Evolutionary conservation across 2,113 vertebrate genomes (phyloP).

Genomic region (Casuarius casuarius): DNA sequence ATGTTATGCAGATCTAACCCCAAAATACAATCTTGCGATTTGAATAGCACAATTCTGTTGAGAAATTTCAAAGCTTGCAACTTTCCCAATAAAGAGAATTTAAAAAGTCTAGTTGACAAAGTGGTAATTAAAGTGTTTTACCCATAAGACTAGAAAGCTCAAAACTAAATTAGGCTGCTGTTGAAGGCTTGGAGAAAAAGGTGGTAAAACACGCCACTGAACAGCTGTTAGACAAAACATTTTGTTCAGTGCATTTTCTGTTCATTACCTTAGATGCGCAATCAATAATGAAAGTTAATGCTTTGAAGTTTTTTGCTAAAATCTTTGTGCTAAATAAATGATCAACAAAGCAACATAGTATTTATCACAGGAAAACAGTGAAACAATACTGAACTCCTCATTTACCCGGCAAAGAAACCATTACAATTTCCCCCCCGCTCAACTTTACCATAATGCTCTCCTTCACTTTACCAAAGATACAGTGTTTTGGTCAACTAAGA

Average conservation of each 20-base stretch:
- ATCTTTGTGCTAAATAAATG: conserved; percentile 78
- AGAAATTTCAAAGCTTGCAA: conserved; percentile 74
- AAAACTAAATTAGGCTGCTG: conserved; percentile 77
- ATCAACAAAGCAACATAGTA: conserved; percentile 77
- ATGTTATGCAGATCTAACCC: conserved; percentile 65
- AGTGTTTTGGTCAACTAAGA: neutral
- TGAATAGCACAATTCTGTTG: conserved; percentile 62
- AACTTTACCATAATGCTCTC: conserved; percentile 1
- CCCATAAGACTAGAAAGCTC: conserved; percentile 73
- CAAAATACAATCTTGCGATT: conserved; percentile 69
- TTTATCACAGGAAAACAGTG: conserved; percentile 69
- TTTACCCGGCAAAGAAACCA: conserved; percentile 64
- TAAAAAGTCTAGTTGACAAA: conserved; percentile 75
- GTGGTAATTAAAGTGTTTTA: conserved; percentile 81
- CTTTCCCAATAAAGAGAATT: conserved; percentile 74
- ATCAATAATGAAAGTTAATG: conserved; percentile 77
- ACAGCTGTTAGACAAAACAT: conserved; percentile 80
- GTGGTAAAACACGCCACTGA: conserved; percentile 81
- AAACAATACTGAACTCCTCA: conserved; percentile 65
- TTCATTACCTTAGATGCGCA: conserved; percentile 76
- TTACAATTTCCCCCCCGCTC: conserved; percentile 24
- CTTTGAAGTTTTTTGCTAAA: conserved; percentile 76
- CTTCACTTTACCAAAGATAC: neutral
- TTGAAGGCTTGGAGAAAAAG: conserved; percentile 79
- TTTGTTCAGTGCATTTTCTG: conserved; percentile 76